These are phyloP conservation scores for Megalonaias nervosa DNA, from an alignment of 1,140 invertebrate genomes.

Conservation along the genomic window DNA sequence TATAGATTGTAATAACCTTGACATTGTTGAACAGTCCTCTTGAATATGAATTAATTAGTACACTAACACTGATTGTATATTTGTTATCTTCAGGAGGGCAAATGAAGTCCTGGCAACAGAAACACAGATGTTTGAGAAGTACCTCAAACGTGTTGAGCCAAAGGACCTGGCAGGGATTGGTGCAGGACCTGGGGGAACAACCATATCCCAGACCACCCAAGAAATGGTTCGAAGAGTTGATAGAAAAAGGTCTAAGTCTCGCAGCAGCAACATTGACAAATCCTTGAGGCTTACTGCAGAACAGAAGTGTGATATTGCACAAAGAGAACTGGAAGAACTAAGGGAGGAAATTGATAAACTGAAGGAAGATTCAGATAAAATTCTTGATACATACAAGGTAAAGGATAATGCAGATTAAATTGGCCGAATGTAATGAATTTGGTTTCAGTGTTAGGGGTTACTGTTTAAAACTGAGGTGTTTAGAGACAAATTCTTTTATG, in stretches of 20 bases:
- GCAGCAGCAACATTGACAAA: conserved; percentile 62
- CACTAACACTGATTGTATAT: conserved; percentile 1
- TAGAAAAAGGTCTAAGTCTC: conserved; percentile 67
- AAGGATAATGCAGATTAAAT: not conserved
- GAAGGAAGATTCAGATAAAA: conserved; percentile 69
- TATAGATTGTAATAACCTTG: not conserved
- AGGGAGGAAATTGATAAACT: conserved; percentile 66
- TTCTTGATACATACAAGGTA: conserved; percentile 69
- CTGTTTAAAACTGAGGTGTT: too few relatives aligned
- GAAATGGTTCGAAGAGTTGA: conserved; percentile 47
- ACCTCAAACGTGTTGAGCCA: conserved; percentile 67
- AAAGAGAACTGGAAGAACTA: conserved; percentile 70
- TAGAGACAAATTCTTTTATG: too few relatives aligned
- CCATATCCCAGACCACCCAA: conserved; percentile 46
- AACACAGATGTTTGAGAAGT: conserved; percentile 72
- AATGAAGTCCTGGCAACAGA: conserved; percentile 69
- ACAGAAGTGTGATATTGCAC: conserved; percentile 72
- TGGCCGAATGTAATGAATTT: too few relatives aligned
- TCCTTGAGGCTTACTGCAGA: conserved; percentile 66
- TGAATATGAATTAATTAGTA: not conserved
- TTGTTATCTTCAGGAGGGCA: conserved; percentile 55
- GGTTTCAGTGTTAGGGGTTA: too few relatives aligned
- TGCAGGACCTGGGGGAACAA: conserved; percentile 23
- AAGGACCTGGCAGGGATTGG: conserved; percentile 45
- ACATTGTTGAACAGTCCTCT: not conserved